These are phyloP conservation scores for Eristalinus aeneus DNA, from an alignment of 2,888 invertebrate genomes.

Conservation along the genomic window DNA sequence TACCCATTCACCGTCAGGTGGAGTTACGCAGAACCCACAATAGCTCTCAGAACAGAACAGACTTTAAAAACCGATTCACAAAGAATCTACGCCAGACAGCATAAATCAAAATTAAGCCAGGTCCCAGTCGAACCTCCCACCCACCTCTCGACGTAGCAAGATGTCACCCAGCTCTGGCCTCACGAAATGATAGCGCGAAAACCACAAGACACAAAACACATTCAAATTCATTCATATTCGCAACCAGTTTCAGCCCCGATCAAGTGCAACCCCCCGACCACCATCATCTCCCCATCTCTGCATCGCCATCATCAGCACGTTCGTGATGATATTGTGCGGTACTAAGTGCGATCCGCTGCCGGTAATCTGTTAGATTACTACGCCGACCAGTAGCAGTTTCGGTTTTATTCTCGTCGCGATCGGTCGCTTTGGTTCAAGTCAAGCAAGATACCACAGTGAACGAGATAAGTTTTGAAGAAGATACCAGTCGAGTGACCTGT, in stretches of 20 bases:
- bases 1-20: no score
- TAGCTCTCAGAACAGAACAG: no score
- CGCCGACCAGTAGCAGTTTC: slow-evolving; percentile 60
- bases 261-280: slow-evolving; percentile 24
- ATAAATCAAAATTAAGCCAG: not conserved
- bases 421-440: slow-evolving; percentile 52
- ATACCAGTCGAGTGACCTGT: slow-evolving; percentile 24
- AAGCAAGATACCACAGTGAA: slow-evolving; percentile 18
- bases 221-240: not conserved
- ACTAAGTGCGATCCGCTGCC: slow-evolving; percentile 58
- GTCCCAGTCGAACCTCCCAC: not conserved
- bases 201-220: not conserved
- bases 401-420: slow-evolving; percentile 64
- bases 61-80: no score
- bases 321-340: slow-evolving; percentile 24
- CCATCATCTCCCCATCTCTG: not conserved
- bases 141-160: not conserved
- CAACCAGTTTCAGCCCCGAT: not conserved
- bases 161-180: not conserved
- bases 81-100: not conserved
- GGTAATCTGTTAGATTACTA: slow-evolving; percentile 59
- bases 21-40: no score
- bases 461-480: slow-evolving; percentile 1
- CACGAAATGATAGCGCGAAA: not conserved
- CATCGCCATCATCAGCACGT: slow-evolving; percentile 7